Evolutionary conservation across 2,797 vertebrate species (phyloP), one percentile per base, ranked within the genome.

Genomic region (Enteromius paludinosus): DNA sequence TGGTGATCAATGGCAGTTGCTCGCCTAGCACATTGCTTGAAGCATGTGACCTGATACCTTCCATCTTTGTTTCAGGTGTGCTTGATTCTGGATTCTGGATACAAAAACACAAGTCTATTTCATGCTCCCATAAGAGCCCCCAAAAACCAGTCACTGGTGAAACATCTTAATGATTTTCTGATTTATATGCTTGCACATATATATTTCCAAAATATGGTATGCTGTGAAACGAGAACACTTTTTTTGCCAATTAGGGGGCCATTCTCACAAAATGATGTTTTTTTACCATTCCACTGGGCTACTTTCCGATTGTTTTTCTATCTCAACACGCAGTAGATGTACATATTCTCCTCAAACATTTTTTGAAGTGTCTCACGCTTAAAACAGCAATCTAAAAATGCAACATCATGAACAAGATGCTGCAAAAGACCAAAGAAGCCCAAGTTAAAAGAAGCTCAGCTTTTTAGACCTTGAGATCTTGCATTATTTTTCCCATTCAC

Each of bases 51-150:
- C 47, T 54, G 28, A 72, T 52, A n/a, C 14, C 69, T 30, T 15
- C 23, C 43, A 30, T 45, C n/a, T 38, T 75, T 75, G 12, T 33
- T 75, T 75, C 54, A 75, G 10, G 54, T n/a, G 4, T 28, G 23
- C n/a, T 38, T 23, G 28, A 59, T 43, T 61, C 14, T 43, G 54
- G 23, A 75, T 6, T 52, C 28, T 52, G 35, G 28, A 35, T 28
- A 75, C 72, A 25, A 20, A 74, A 75, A 54, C 12, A 25, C 3
- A 56, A 75, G 52, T 75, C 20, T 59, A 47, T 74, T 54, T 23
- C 43, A 47, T 15, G 25, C 68, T 28, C 43, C 17, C 9, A 61
- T 28, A 68, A 56, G 47, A 54, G 10, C 18, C 47, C 17, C 45
- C 12, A 28, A 41, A 70, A 47, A 45, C 17, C 1, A 10, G 38